Conservation (phyloP, 2,113 vertebrate species). For the Ictalurus furcatus region DNA sequence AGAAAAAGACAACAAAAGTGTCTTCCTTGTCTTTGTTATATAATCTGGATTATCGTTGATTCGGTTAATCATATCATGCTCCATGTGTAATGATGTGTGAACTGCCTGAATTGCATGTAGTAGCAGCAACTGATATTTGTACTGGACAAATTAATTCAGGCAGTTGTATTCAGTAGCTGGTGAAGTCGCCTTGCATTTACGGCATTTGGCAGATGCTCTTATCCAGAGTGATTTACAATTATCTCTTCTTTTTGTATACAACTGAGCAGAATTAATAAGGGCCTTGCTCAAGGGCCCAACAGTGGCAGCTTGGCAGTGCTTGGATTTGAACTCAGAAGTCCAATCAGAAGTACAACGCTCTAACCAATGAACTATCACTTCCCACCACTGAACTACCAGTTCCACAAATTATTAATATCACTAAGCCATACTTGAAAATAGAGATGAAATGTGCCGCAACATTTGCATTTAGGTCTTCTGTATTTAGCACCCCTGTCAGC, state of each 20-base stretch:
- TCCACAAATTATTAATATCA: neutral
- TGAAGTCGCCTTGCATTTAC: neutral
- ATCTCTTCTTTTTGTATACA: too few relatives aligned
- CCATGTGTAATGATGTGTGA: neutral
- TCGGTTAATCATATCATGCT: neutral
- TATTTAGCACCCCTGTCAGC: neutral
- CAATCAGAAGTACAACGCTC: too few relatives aligned
- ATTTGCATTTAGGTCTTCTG: neutral
- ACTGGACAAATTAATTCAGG: neutral
- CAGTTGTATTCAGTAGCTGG: neutral
- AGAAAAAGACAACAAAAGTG: neutral
- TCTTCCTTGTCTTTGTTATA: neutral
- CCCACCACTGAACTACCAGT: too few relatives aligned
- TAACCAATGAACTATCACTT: too few relatives aligned
- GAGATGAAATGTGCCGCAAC: neutral
- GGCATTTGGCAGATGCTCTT: too few relatives aligned
- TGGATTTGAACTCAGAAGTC: too few relatives aligned
- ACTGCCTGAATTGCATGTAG: neutral
- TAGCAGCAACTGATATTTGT: neutral
- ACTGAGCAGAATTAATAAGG: too few relatives aligned
- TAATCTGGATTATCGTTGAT: neutral
- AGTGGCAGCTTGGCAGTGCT: too few relatives aligned
- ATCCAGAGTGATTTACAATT: too few relatives aligned
- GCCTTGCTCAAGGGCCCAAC: too few relatives aligned
- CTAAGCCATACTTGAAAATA: neutral